Percentiles rank a stretch among this genome's conserved stretches.
Evolutionary conservation across 2,797 vertebrate species (phyloP).

Genomic region (Hoplostethus mediterraneus): DNA sequence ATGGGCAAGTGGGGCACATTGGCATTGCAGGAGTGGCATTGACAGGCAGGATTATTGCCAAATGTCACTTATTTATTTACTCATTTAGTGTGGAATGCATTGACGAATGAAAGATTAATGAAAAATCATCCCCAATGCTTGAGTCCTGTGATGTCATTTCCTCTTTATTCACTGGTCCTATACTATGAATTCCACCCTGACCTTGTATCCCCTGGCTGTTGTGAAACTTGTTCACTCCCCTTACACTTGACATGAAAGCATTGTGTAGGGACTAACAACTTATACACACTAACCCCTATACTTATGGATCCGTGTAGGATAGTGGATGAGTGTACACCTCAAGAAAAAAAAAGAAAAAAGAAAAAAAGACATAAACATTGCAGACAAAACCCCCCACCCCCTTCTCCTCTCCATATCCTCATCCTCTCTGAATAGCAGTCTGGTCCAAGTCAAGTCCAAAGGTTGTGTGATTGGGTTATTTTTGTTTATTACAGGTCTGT

Average conservation of each 20-base stretch:
- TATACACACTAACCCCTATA: constrained; percentile 9
- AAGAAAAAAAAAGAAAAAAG: constrained; percentile 21
- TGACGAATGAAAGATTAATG: background rate
- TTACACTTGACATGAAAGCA: constrained; percentile 3
- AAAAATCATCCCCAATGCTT: background rate
- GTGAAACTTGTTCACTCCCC: constrained; percentile 9
- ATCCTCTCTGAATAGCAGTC: constrained; percentile 26
- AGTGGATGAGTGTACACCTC: constrained; percentile 11
- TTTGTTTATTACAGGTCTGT: constrained; percentile 87
- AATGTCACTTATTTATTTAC: background rate
- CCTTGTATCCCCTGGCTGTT: background rate
- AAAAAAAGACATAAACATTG: constrained; percentile 7
- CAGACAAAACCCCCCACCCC: constrained; percentile 11
- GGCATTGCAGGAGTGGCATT: too few species aligned
- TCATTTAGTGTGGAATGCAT: background rate
- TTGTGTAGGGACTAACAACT: background rate
- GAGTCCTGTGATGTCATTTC: background rate
- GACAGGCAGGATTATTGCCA: background rate
- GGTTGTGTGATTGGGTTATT: background rate
- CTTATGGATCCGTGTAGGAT: constrained; percentile 13
- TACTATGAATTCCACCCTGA: background rate
- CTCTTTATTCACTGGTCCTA: background rate
- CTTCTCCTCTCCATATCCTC: background rate
- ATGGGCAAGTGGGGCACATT: too few species aligned
- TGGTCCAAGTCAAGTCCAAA: constrained; percentile 47